Evolutionary conservation across 2,797 vertebrate genomes (phyloP), one percentile per base, ranked within the genome.

Genomic region (Chromis chromis): DNA sequence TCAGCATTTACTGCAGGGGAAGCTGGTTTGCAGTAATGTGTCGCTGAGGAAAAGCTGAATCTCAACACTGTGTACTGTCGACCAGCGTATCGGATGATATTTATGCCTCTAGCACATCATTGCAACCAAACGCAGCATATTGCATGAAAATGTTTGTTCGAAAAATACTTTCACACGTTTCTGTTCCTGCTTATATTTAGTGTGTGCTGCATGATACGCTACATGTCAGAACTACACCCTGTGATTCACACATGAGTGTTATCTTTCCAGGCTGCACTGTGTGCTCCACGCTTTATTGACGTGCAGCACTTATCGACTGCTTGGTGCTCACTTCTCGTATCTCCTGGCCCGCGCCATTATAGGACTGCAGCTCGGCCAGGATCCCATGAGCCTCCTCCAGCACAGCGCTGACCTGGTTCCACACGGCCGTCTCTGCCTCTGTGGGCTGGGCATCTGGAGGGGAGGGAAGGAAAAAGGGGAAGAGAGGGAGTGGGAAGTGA

Each of bases 341-440:
- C 94, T 98, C 96, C 86, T 96, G 96, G 57, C 97, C 97, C 0
- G 97, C 97, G 0, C 96, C 97, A 0, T 96, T 96, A 78, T 98
- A 98, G 56, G 96, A 97, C 91, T 97, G 96, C 86, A 98, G 94
- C 90, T 97, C 96, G 0, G 96, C 96, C 84, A 98, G 93, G 72
- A 98, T 93, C 49, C 95, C 94, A 67, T 97, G 96, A 1, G 97
- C 96, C 91, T 97, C 96, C 88, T 97, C 96, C 91, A 97, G 95
- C 85, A 97, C 96, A 0, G 96, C 96, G 58, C 96, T 97, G 92
- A 98, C 97, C 93, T 97, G 96, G 93, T 97, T 97, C 95, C 96
- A 98, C 91, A 98, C 96, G 8, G 95, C 95, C 0, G 96, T 97
- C 94, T 98, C 97, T 0, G 96, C 96, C 93, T 97, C 97, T 0